phyloP scores from a whole-genome alignment of 1,140 invertebrate genomes.

The Megathymus violae region DNA sequence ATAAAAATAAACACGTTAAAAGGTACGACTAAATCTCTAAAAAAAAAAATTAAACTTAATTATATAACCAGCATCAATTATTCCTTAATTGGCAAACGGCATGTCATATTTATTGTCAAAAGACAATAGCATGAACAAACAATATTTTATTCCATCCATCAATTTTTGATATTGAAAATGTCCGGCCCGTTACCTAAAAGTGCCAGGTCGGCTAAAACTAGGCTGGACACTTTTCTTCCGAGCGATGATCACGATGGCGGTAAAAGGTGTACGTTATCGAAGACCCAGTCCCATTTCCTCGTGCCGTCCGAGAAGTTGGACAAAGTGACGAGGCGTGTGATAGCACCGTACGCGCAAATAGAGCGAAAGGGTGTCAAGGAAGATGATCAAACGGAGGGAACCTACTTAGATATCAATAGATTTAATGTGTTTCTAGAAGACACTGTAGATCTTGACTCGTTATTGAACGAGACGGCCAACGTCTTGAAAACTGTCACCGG shows the following conservation, averaged over 20 bases:
- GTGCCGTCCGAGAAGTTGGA: conserved; percentile 71
- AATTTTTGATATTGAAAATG: conserved; percentile 49
- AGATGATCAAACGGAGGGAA: conserved; percentile 55
- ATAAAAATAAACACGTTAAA: too few relatives aligned
- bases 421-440: conserved; percentile 80
- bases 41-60: too few relatives aligned
- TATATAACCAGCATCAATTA: too few relatives aligned
- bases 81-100: too few relatives aligned
- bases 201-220: conserved; percentile 59
- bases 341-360: conserved; percentile 83
- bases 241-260: conserved; percentile 43
- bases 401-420: conserved; percentile 69
- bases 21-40: too few relatives aligned
- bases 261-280: conserved; percentile 41
- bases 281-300: conserved; percentile 71
- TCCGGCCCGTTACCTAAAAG: conserved; percentile 46
- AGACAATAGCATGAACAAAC: neutral
- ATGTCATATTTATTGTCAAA: neutral
- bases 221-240: conserved; percentile 47
- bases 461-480: conserved; percentile 83
- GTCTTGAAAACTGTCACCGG: conserved; percentile 81
- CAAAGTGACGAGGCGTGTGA: conserved; percentile 80
- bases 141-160: neutral
- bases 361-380: conserved; percentile 71
- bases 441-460: conserved; percentile 79